phyloP scores from a whole-genome alignment of 2,888 invertebrate genomes.

The Hirtodrosophila histrioides region DNA sequence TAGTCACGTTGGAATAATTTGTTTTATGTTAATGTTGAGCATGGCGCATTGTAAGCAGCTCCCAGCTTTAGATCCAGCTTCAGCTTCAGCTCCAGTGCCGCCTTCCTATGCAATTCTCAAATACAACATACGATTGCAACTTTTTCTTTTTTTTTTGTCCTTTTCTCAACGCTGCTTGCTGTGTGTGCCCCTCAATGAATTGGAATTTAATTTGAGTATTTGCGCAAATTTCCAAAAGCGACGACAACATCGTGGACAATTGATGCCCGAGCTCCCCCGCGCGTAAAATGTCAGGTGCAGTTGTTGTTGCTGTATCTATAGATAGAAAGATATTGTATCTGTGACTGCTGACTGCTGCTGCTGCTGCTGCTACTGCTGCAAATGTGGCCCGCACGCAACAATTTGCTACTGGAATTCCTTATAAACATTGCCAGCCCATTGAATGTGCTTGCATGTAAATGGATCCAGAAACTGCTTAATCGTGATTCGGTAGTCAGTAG shows the following conservation, averaged over 20 bases:
- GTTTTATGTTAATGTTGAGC: constrained; percentile 84
- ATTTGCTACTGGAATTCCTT: constrained; percentile 77
- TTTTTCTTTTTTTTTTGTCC: constrained; percentile 60
- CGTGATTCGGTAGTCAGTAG: constrained; percentile 67
- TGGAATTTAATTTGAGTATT: constrained; percentile 84
- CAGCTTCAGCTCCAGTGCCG: constrained; percentile 23
- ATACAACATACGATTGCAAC: constrained; percentile 49
- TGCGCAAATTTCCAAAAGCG: constrained; percentile 71
- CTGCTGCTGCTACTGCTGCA: constrained; percentile 42
- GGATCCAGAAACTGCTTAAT: constrained; percentile 71
- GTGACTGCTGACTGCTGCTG: constrained; percentile 38
- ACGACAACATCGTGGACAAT: constrained; percentile 75
- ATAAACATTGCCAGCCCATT: constrained; percentile 42
- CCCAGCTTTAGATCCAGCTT: constrained; percentile 13
- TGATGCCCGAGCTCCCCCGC: constrained; percentile 76
- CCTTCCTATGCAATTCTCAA: constrained; percentile 60
- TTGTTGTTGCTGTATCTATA: constrained; percentile 26
- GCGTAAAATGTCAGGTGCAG: constrained; percentile 65
- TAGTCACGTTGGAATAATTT: constrained; percentile 85
- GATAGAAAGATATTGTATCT: constrained; percentile 61
- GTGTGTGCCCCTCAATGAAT: constrained; percentile 82
- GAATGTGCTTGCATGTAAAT: constrained; percentile 66
- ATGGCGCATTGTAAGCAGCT: constrained; percentile 75
- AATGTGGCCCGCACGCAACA: constrained; percentile 80
- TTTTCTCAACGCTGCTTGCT: constrained; percentile 8